phyloP scores from a whole-genome alignment of 2,797 vertebrate genomes.

The Crenichthys baileyi region DNA sequence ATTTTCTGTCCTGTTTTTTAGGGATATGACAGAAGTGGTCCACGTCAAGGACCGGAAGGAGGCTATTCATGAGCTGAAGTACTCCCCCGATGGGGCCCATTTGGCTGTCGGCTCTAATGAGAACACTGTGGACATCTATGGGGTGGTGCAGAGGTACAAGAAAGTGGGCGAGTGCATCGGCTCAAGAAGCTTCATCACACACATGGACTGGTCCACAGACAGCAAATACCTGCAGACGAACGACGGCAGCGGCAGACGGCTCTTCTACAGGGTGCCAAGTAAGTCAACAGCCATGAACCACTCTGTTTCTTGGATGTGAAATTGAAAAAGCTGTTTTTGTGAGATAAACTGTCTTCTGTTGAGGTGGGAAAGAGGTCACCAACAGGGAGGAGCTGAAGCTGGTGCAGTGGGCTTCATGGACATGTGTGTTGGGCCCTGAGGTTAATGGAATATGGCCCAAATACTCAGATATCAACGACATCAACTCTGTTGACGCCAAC shows the following conservation, averaged over 20 bases:
- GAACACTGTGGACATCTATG: slow-evolving; percentile 94
- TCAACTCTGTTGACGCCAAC: slow-evolving; percentile 98
- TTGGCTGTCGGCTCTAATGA: slow-evolving; percentile 98
- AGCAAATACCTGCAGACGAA: slow-evolving; percentile 97
- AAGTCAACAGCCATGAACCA: slow-evolving; percentile 51
- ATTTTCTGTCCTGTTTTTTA: slow-evolving; percentile 60
- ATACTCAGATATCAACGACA: slow-evolving; percentile 94
- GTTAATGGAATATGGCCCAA: slow-evolving; percentile 99
- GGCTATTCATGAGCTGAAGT: slow-evolving; percentile 98
- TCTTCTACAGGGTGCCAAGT: slow-evolving; percentile 98
- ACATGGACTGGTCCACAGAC: slow-evolving; percentile 98
- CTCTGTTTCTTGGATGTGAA: neutral
- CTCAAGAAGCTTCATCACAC: slow-evolving; percentile 94
- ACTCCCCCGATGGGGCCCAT: slow-evolving; percentile 93
- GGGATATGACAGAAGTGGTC: slow-evolving; percentile 99
- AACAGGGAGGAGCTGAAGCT: slow-evolving; percentile 95
- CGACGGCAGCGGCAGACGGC: slow-evolving; percentile 91
- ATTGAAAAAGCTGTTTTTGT: slow-evolving; percentile 29
- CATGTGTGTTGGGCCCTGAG: slow-evolving; percentile 93
- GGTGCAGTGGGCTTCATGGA: slow-evolving; percentile 96
- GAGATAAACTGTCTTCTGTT: slow-evolving; percentile 58
- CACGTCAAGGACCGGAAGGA: slow-evolving; percentile 99
- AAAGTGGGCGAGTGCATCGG: slow-evolving; percentile 95
- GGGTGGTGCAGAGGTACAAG: slow-evolving; percentile 96
- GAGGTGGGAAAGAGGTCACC: slow-evolving; percentile 95